A percentile compares a stretch with the other conserved stretches of the same genome.
Conservation (phyloP, 2,113 vertebrate species). For the Oenanthe melanoleuca region DNA sequence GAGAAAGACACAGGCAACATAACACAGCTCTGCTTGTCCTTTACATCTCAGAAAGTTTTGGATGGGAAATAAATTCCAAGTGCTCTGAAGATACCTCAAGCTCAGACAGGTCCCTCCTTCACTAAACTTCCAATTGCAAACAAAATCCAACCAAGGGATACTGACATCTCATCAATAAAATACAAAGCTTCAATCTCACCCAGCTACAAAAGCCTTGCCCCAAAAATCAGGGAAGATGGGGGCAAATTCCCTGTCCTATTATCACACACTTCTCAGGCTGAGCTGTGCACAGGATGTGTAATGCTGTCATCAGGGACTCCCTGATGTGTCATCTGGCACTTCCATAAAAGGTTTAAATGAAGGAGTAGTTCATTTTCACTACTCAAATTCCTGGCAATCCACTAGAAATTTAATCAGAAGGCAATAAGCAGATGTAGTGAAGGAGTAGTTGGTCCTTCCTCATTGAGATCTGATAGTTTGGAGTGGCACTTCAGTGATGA, state of each 20-base stretch:
- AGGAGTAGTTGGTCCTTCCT: background rate
- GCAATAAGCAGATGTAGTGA: background rate
- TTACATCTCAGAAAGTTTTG: background rate
- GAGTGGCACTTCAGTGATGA: background rate
- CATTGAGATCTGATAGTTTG: conserved; percentile 11
- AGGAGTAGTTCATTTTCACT: conserved; percentile 20
- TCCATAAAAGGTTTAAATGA: background rate
- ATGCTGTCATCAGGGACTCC: background rate
- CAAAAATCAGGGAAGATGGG: background rate
- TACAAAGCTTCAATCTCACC: background rate
- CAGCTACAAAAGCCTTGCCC: background rate
- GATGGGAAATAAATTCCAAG: background rate
- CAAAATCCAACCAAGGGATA: background rate
- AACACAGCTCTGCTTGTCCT: background rate
- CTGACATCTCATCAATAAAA: background rate
- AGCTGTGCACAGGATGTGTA: background rate
- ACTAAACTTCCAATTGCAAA: background rate
- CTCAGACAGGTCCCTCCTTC: background rate
- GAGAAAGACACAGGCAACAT: background rate
- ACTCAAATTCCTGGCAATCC: conserved; percentile 32
- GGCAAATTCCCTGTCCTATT: background rate
- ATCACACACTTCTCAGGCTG: background rate
- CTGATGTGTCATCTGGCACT: background rate
- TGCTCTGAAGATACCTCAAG: background rate
- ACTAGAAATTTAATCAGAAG: conserved; percentile 54